phyloP scores from a whole-genome alignment of 2,113 vertebrate species.

The Odobenus rosmarus region DNA sequence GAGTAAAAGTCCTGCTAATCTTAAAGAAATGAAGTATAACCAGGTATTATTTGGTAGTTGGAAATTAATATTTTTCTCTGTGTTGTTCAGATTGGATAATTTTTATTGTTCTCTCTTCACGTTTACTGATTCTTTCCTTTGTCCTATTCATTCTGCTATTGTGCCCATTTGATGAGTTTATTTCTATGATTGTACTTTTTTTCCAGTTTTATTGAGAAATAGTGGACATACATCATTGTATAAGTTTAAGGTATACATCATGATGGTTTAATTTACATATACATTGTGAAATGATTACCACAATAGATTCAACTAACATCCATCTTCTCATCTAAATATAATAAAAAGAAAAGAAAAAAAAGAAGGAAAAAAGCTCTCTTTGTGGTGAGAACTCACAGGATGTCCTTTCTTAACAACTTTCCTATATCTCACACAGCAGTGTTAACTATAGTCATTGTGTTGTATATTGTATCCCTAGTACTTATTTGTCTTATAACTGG shows the following conservation, averaged over 20 bases:
- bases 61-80: conserved; percentile 45
- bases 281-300: background rate
- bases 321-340: background rate
- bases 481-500: background rate
- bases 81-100: conserved; percentile 9
- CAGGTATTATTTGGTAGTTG: conserved; percentile 14
- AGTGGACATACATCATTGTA: background rate
- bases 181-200: conserved; percentile 25
- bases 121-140: conserved; percentile 17
- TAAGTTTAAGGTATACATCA: background rate
- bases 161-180: conserved; percentile 9
- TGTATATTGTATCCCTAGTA: background rate
- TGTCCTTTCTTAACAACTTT: background rate
- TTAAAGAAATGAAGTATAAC: conserved; percentile 47
- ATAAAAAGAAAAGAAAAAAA: background rate
- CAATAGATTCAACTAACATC: background rate
- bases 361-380: background rate
- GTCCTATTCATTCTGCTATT: conserved; percentile 22
- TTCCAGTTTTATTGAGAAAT: background rate
- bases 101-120: conserved; percentile 24
- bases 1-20: conserved; percentile 51
- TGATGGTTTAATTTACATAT: background rate
- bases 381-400: background rate
- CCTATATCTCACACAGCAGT: background rate
- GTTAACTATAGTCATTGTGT: background rate